Evolutionary conservation across 2,888 invertebrate genomes (phyloP).

Genomic region (Thereva unica): DNA sequence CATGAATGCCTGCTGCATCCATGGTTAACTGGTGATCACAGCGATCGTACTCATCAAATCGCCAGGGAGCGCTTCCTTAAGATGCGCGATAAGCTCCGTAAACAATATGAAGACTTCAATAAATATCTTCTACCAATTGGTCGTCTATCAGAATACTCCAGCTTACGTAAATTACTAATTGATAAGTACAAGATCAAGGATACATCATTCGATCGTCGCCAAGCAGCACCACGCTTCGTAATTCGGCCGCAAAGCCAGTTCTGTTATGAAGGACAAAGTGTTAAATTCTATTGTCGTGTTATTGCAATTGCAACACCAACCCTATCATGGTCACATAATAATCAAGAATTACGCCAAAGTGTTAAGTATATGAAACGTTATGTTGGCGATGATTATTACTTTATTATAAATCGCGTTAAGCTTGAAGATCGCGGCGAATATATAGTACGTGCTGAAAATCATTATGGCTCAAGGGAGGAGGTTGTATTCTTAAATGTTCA

Average conservation of each 20-base stretch:
- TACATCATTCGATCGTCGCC: slow-evolving; percentile 92
- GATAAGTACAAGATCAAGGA: slow-evolving; percentile 97
- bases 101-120: slow-evolving; percentile 78
- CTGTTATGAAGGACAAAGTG: slow-evolving; percentile 96
- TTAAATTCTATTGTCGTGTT: slow-evolving; percentile 95
- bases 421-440: slow-evolving; percentile 96
- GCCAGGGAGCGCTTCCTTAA: slow-evolving; percentile 82
- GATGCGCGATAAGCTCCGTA: slow-evolving; percentile 84
- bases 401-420: slow-evolving; percentile 95
- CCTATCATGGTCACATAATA: slow-evolving; percentile 94
- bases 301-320: slow-evolving; percentile 93
- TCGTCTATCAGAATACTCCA: slow-evolving; percentile 95
- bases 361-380: slow-evolving; percentile 99
- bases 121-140: slow-evolving; percentile 93
- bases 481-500: slow-evolving; percentile 96
- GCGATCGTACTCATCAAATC: slow-evolving; percentile 75
- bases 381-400: slow-evolving; percentile 93
- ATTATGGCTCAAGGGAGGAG: slow-evolving; percentile 93
- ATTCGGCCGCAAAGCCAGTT: slow-evolving; percentile 95
- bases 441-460: slow-evolving; percentile 94
- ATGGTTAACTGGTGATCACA: slow-evolving; percentile 91
- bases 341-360: slow-evolving; percentile 90
- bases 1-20: slow-evolving; percentile 95
- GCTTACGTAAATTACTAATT: slow-evolving; percentile 90
- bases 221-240: slow-evolving; percentile 97